Evolutionary conservation across 2,888 invertebrate genomes (phyloP), one percentile per base, ranked within the genome.

Genomic region (Hoplodrina ambigua): DNA sequence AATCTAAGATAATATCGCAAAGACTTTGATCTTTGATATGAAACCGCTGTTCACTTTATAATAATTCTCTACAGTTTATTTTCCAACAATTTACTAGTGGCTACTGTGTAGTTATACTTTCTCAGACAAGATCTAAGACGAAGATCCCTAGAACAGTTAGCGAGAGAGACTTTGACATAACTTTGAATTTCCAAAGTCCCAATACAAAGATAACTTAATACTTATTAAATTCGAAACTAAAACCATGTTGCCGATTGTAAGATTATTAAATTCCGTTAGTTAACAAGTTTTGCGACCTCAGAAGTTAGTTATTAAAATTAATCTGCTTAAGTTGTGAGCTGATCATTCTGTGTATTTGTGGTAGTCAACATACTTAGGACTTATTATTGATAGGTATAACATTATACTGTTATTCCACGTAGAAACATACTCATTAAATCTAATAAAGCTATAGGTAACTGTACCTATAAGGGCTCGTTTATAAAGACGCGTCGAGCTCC

Each of bases 141-240:
- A 74, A 84, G 76, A 79, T 84, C 77, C 63, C 74, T 78, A 60
- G 30, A 80, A 70, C 69, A 77, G 80, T 79, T 74, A 77, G 55
- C 72, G 64, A 67, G 57, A 79, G 56, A 60, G 69, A 69, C 81
- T 86, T 86, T 77, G 80, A 80, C 72, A 68, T 76, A 84, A 84
- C 87, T 88, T 86, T 46, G 69, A 72, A 84, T 81, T 85, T 87
- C 65, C 57, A 65, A 82, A 84, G 80, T 76, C 71, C 69, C 73
- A 68, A 78, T 82, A 85, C 86, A 86, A 87, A 87, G 86, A 84
- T 81, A 84, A 81, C 81, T 81, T 80, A 78, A 76, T 75, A 78
- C 81, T 81, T 85, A 85, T 86, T 85, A 83, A 84, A 85, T 85
- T 83, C 67, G 33, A 49, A 79, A 84, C 83, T 84, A 73, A 82